A percentile compares a stretch with the other conserved stretches of the same genome.
phyloP scores from a whole-genome alignment of 2,113 vertebrate species.

The Marcusenius ussheri region DNA sequence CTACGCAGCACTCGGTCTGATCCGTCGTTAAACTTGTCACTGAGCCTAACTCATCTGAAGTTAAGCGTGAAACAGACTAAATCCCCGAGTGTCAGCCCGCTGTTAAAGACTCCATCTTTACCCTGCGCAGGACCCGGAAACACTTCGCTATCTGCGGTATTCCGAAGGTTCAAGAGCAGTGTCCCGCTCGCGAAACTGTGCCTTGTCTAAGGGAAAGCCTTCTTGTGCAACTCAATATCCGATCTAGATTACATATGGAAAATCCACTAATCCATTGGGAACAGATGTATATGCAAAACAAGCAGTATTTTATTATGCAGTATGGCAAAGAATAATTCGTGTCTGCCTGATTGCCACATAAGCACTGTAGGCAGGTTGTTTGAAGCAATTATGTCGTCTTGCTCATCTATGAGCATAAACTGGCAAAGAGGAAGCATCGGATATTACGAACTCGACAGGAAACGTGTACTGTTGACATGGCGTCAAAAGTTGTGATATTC shows the following conservation, averaged over 20 bases:
- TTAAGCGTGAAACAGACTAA: not conserved
- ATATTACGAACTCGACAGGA: not conserved
- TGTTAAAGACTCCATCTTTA: slow-evolving; percentile 22
- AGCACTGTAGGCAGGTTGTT: not conserved
- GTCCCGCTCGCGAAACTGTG: not conserved
- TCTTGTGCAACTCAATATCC: not conserved
- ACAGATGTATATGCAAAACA: not conserved
- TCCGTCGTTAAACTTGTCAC: not conserved
- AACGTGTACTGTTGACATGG: not conserved
- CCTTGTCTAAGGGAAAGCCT: not conserved
- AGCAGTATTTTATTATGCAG: not conserved
- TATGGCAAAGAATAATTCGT: not conserved
- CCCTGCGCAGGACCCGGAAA: slow-evolving; percentile 24
- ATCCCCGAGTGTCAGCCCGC: slow-evolving; percentile 9
- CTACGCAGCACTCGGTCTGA: not conserved
- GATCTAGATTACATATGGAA: not conserved
- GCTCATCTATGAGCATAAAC: not conserved
- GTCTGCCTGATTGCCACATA: not conserved
- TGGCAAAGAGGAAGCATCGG: not conserved
- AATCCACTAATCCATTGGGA: not conserved
- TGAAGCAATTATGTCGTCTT: not conserved
- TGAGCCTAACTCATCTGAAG: not conserved
- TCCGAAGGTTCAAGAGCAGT: not conserved
- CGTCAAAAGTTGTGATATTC: not conserved
- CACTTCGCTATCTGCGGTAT: slow-evolving; percentile 8